Evolutionary conservation across 2,888 invertebrate species (phyloP), one percentile per base, ranked within the genome.

Genomic region (Anodontia alba): DNA sequence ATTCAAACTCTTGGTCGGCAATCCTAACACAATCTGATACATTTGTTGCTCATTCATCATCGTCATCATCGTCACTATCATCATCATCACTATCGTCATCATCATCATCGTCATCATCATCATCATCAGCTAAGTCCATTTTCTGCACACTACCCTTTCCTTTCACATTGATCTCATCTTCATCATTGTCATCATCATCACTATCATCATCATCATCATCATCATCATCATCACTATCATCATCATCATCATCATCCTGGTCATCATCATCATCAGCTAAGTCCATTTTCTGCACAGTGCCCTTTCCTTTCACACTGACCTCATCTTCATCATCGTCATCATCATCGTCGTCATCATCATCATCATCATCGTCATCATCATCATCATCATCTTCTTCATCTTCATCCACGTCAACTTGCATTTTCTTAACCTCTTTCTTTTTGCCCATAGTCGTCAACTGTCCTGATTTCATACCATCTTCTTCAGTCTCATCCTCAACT

Each of bases 21-120:
- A n/a, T n/a, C n/a, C n/a, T n/a, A n/a, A n/a, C n/a, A n/a, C n/a
- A n/a, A n/a, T n/a, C n/a, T n/a, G n/a, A n/a, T n/a, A n/a, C n/a
- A n/a, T n/a, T n/a, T n/a, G n/a, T n/a, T n/a, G n/a, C n/a, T n/a
- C n/a, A n/a, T n/a, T n/a, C n/a, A n/a, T n/a, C n/a, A n/a, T n/a
- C n/a, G n/a, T n/a, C n/a, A n/a, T n/a, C n/a, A n/a, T n/a, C n/a
- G n/a, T n/a, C 51, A 51, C 20, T n/a, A 51, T 51, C 51, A 51
- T 51, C 51, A 51, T 51, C 51, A 51, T 51, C 51, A 51, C 20
- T n/a, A 20, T 51, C 51, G 20, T 51, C 51, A 51, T 23, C 23
- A n/a, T 51, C 51, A 51, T 51, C 51, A n/a, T 51, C 51, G 23
- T 23, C 51, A 51, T 51, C 51, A 20, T 51, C 51, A 51, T 51